Conservation (phyloP, 2,888 invertebrate genomes). For the Magallana nippona region DNA sequence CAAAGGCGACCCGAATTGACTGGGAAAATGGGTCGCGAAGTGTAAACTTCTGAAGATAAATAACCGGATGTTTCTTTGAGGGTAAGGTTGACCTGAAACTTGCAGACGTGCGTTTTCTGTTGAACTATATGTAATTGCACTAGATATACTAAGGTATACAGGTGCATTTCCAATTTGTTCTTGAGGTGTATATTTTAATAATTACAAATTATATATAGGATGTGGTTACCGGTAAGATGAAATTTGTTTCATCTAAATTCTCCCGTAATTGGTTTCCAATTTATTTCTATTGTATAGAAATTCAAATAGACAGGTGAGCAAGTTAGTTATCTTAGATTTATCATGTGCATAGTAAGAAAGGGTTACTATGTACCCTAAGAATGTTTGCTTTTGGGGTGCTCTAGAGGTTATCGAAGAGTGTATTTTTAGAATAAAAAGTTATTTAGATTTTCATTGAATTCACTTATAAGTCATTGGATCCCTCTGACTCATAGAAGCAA, state of each 20-base stretch:
- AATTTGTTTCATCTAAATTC: neutral
- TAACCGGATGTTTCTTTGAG: neutral
- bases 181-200: neutral
- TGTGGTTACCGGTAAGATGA: neutral
- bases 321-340: neutral
- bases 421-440: neutral
- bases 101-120: neutral
- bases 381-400: neutral
- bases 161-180: neutral
- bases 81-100: neutral
- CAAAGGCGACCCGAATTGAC: slow-evolving; percentile 1
- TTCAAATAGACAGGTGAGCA: neutral
- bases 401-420: neutral
- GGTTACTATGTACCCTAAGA: slow-evolving; percentile 3
- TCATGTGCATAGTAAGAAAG: neutral
- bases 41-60: slow-evolving; percentile 17
- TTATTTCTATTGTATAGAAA: neutral
- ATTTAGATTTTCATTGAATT: neutral
- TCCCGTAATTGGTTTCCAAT: neutral
- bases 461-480: neutral
- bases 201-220: neutral
- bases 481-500: neutral
- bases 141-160: neutral
- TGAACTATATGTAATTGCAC: slow-evolving; percentile 1
- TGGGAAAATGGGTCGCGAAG: slow-evolving; percentile 11